A percentile compares a stretch with the other conserved stretches of the same genome.
These are phyloP conservation scores for Colinus virginianus DNA, from an alignment of 2,113 vertebrate genomes.

Conservation along the genomic window DNA sequence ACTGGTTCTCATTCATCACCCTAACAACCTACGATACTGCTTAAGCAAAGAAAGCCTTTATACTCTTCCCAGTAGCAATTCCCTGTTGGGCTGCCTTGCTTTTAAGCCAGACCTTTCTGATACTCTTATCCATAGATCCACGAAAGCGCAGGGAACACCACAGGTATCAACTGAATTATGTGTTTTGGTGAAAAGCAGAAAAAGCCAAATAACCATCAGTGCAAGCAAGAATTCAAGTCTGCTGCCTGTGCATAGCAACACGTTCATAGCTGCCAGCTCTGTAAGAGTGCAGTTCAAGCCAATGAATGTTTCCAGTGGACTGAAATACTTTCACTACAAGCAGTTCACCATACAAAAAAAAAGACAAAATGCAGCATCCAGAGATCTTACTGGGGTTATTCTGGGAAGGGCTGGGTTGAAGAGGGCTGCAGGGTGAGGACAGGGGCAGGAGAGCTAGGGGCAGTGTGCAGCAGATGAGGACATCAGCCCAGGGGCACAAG, in stretches of 20 bases:
- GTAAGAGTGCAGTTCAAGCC: conserved; percentile 6
- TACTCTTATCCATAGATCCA: not conserved
- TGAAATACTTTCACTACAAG: conserved; percentile 28
- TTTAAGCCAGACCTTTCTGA: not conserved
- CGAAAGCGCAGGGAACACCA: not conserved
- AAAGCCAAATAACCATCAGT: not conserved
- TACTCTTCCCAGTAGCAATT: not conserved
- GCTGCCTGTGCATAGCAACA: conserved; percentile 40
- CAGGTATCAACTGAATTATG: not conserved
- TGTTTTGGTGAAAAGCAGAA: conserved; percentile 4
- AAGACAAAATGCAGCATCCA: not conserved
- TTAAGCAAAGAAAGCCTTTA: conserved; percentile 14
- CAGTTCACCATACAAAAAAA: not conserved
- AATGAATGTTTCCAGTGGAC: conserved; percentile 37
- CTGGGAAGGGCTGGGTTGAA: not conserved
- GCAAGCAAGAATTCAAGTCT: conserved; percentile 19
- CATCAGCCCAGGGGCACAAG: rapidly evolving
- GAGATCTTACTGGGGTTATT: not conserved
- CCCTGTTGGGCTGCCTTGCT: not conserved
- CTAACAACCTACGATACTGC: not conserved
- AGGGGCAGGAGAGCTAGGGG: rapidly evolving
- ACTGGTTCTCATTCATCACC: not conserved
- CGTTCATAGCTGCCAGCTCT: conserved; percentile 8
- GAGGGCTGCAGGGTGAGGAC: not conserved
- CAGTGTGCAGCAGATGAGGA: not conserved